phyloP scores from a whole-genome alignment of 1,140 invertebrate species.

The Ceratina calcarata region DNA sequence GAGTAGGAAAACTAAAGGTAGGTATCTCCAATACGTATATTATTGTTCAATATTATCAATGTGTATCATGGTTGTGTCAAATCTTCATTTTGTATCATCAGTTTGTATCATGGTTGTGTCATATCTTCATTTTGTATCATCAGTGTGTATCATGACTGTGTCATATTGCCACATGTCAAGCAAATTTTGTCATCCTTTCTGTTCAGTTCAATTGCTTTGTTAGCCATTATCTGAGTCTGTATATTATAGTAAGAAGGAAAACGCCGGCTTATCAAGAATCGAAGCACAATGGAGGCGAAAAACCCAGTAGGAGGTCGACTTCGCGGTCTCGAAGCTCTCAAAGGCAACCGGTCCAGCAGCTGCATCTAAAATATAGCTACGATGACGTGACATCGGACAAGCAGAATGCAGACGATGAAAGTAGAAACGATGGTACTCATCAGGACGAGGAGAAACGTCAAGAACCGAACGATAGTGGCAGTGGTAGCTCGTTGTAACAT shows the following conservation, averaged over 20 bases:
- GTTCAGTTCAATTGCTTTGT: no score
- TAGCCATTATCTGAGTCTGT: no score
- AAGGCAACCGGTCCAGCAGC: conserved; percentile 10
- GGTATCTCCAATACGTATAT: background rate
- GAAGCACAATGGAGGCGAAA: background rate
- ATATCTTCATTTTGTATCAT: no score
- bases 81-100: no score
- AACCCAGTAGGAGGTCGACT: conserved; percentile 17
- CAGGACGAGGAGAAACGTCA: background rate
- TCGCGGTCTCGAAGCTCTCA: conserved; percentile 8
- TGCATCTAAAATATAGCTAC: conserved; percentile 8
- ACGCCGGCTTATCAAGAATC: conserved; percentile 16
- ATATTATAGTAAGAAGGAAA: conserved; percentile 5
- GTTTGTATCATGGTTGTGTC: no score
- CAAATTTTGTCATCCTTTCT: no score
- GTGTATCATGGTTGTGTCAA: no score
- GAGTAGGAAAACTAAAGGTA: conserved; percentile 2
- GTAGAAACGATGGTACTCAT: background rate
- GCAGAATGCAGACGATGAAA: background rate
- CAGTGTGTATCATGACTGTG: no score
- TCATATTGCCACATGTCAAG: no score
- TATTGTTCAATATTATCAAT: no score
- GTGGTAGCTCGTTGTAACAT: conserved; percentile 43
- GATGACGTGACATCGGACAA: conserved; percentile 6
- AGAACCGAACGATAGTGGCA: conserved; percentile 43